Conservation (phyloP, 1,140 invertebrate genomes). For the Apocrypta bakeri region DNA sequence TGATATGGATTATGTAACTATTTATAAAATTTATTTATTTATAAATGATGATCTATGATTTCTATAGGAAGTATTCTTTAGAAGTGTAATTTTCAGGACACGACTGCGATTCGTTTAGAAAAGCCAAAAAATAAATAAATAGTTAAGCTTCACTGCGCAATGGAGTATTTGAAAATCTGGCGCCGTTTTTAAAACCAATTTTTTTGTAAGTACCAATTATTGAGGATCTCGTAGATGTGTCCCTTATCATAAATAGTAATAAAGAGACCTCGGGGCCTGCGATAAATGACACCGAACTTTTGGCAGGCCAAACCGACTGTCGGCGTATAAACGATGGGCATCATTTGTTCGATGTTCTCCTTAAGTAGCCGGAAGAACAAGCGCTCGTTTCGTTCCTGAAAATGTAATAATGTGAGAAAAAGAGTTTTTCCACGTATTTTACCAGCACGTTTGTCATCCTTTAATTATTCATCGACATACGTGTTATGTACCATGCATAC, state of each 20-base stretch:
- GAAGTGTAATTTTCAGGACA: no score
- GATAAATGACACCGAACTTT: slow-evolving; percentile 96
- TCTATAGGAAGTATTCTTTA: no score
- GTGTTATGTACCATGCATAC: slow-evolving; percentile 73
- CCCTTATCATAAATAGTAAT: slow-evolving; percentile 97
- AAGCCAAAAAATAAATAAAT: no score
- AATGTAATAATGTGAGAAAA: no score
- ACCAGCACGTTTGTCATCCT: no score
- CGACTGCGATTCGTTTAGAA: no score
- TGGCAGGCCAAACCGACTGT: slow-evolving; percentile 98
- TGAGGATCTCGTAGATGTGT: slow-evolving; percentile 91
- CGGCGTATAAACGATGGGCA: slow-evolving; percentile 99
- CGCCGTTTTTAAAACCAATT: not conserved
- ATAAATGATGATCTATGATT: no score
- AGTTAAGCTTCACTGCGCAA: no score
- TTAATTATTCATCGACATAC: not conserved
- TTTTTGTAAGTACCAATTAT: slow-evolving; percentile 82
- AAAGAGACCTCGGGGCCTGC: slow-evolving; percentile 94
- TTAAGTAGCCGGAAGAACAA: slow-evolving; percentile 95
- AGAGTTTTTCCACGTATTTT: not conserved
- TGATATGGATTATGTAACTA: no score
- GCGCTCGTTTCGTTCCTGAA: slow-evolving; percentile 94
- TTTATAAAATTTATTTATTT: no score
- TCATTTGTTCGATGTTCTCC: slow-evolving; percentile 95
- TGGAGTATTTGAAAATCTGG: no score